Evolutionary conservation across 2,113 vertebrate genomes (phyloP).

Genomic region (Amphiprion percula): DNA sequence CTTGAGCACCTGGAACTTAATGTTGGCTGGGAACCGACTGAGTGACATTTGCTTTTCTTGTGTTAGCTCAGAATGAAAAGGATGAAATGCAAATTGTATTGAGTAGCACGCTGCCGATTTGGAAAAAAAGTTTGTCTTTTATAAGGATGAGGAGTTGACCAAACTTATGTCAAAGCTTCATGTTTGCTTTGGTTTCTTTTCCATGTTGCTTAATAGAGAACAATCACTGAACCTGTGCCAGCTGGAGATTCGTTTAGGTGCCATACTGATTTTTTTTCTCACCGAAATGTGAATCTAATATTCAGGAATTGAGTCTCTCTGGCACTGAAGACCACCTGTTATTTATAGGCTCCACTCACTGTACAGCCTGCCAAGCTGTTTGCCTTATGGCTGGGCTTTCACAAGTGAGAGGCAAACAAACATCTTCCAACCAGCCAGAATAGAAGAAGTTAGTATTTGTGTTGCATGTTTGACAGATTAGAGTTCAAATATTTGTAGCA

Average conservation of each 20-base stretch:
- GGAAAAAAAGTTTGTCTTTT: not conserved
- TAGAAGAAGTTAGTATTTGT: not conserved
- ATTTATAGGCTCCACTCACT: conserved; percentile 52
- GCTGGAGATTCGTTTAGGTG: conserved; percentile 39
- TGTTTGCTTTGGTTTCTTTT: conserved; percentile 4
- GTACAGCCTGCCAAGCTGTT: conserved; percentile 55
- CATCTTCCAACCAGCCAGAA: not conserved
- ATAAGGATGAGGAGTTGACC: conserved; percentile 5
- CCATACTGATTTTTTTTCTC: conserved; percentile 38
- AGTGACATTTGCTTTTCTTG: not conserved
- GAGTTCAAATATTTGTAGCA: not conserved
- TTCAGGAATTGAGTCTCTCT: conserved; percentile 52
- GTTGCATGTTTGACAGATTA: not conserved
- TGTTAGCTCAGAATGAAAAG: not conserved
- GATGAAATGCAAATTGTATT: not conserved
- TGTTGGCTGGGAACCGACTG: not conserved
- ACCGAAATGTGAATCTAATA: conserved; percentile 65
- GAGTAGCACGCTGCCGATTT: not conserved
- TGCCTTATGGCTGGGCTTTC: conserved; percentile 47
- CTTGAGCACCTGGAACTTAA: not conserved
- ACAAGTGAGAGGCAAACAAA: conserved; percentile 31
- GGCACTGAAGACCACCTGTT: conserved; percentile 70
- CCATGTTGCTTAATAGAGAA: conserved; percentile 23
- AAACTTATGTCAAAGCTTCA: not conserved
- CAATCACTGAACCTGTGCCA: conserved; percentile 48